These are phyloP conservation scores for Strongylocentrotus purpuratus DNA, from an alignment of 35 echinoderm and acorn worm genomes.

Conservation along the genomic window DNA sequence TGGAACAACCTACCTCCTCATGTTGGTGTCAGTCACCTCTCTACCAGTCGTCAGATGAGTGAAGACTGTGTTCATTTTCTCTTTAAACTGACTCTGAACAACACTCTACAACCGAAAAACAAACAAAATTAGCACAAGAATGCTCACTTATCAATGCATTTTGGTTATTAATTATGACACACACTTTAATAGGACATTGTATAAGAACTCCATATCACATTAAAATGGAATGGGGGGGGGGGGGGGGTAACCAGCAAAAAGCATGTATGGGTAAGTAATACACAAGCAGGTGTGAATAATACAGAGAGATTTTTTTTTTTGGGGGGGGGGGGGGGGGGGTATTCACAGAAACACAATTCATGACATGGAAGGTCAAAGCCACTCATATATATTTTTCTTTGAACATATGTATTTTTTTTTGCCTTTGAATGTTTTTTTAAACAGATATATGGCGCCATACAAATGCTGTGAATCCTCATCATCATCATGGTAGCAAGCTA, in stretches of 20 bases:
- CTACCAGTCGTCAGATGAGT: slow-evolving; percentile 68
- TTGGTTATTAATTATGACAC: neutral
- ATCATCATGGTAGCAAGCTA: neutral
- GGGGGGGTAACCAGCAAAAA: too few species aligned
- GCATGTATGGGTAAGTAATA: too few species aligned
- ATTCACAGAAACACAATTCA: too few species aligned
- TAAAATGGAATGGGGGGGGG: neutral
- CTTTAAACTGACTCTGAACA: slow-evolving; percentile 97
- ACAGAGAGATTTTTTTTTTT: too few species aligned
- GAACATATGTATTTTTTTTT: too few species aligned
- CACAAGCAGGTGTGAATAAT: too few species aligned
- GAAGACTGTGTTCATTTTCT: slow-evolving; percentile 98
- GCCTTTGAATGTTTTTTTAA: too few species aligned
- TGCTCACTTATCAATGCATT: neutral
- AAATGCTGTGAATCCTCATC: too few species aligned
- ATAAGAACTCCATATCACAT: neutral
- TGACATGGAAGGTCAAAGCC: too few species aligned
- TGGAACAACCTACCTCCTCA: slow-evolving; percentile 74
- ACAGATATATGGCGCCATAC: too few species aligned
- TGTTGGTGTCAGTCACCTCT: slow-evolving; percentile 81
- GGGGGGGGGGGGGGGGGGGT: too few species aligned
- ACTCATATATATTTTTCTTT: too few species aligned
- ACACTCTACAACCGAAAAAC: slow-evolving; percentile 69
- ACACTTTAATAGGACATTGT: neutral
- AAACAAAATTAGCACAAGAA: neutral